Evolutionary conservation across 1,140 invertebrate genomes (phyloP), one percentile per base, ranked within the genome.

Genomic region (Anagrus nilaparvatae): DNA sequence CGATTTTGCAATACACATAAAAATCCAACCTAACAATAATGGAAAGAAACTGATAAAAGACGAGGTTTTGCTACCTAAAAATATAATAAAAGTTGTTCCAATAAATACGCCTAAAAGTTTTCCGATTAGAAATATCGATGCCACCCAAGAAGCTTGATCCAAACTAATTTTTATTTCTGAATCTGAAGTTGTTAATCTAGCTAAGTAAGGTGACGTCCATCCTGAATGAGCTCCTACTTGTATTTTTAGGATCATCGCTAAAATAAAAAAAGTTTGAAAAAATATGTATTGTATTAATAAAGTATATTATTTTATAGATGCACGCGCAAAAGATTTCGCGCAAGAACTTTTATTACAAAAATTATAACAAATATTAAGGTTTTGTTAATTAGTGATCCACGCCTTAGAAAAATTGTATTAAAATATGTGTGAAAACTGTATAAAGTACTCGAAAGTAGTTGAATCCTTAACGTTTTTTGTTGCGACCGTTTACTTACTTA

Each of bases 61-160:
- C 0, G 78, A 75, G 19, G 57, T 70, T 60, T 81, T 83, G 27
- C 78, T 67, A 2, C 83, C 82, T 19, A 81, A 56, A 20, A 60
- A 67, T 45, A 76, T 68, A 5, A 56, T 46, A 5, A 53, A 30
- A 5, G 50, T 19, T n/a, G 53, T 46, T 10, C 56, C 56, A 2
- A 47, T 18, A 4, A 67, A 29, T 0, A 60, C 61, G 5, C 67
- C 68, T 4, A 61, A 16, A 4, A 64, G 27, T 34, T 61, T 53
- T 1, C 67, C 61, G 24, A 27, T 12, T 6, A 27, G 12, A 7
- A 27, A 7, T 27, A 7, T 27, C 24, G 6, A 12, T 6, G 72
- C 76, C 20, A 82, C 69, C 77, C 77, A 81, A 4, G 78, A 78
- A 25, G 72, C 75, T 56, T 80, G 68, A 31, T 73, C 66, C 8